Evolutionary conservation across 2,113 vertebrate genomes (phyloP), one percentile per base, ranked within the genome.

Genomic region (Mola mola): DNA sequence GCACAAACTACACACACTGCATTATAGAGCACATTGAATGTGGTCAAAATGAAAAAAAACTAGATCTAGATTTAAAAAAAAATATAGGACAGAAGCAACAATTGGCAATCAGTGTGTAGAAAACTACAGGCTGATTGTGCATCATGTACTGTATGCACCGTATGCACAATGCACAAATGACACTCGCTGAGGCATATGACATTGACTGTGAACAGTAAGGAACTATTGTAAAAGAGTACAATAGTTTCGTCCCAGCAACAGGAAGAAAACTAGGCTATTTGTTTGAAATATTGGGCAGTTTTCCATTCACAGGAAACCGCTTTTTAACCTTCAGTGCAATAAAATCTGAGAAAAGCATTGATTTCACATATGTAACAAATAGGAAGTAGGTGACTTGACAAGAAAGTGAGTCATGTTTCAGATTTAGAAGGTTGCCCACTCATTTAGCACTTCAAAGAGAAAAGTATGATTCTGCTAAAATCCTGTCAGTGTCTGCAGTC

Each of bases 401-500:
- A 69, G 57, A 87, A 67, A 66, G 63, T 43, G 19, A 38, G 51
- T 66, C 6, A 4, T 66, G 61, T 75, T 83, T 83, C 55, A 69
- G 73, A 82, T 79, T 78, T 58, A 67, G 68, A 16, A 38, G 67
- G 72, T 65, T 61, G 75, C 72, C 83, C 52, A 38, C 67, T 82
- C 52, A 28, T 59, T 77, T 62, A 57, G 24, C 77, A 84, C 83
- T 79, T 91, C 85, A 90, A 87, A 89, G 88, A 68, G 47, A 65
- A 64, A 79, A 37, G 74, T 75, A 81, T 79, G 78, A 89, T 90
- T 90, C 78, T 68, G 73, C 72, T 86, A 55, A 86, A 91, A 90
- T 76, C 63, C 77, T 88, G 87, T 88, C 85, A 75, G 86, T 86
- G 88, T 79, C 89, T 91, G 90, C 79, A 84, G 75, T 84, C 89